Evolutionary conservation across 1,140 invertebrate species (phyloP).

Genomic region (Hypothenemus hampei): DNA sequence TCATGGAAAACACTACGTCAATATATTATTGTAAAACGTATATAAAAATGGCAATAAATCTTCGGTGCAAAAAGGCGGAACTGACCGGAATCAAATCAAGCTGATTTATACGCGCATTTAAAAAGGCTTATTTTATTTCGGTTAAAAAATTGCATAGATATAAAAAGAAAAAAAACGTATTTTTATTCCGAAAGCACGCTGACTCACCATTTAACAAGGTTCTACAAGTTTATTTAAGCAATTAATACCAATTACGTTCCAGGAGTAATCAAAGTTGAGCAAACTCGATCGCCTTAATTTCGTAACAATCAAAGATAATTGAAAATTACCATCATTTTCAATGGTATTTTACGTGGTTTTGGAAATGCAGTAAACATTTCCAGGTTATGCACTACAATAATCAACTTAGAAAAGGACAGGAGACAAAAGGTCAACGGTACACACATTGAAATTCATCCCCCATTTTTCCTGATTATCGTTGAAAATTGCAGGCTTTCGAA

Average conservation of each 20-base stretch:
- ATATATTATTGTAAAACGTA: not conserved
- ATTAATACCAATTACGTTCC: slow-evolving; percentile 25
- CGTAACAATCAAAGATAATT: slow-evolving; percentile 20
- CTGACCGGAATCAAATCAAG: slow-evolving; percentile 22
- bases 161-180: not conserved
- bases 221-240: slow-evolving; percentile 19
- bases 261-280: slow-evolving; percentile 15
- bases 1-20: too few relatives aligned
- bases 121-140: slow-evolving; percentile 20
- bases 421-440: too few relatives aligned
- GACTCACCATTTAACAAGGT: not conserved
- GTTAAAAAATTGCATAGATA: slow-evolving; percentile 7
- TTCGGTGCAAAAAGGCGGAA: slow-evolving; percentile 17
- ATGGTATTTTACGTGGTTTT: too few relatives aligned
- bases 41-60: slow-evolving; percentile 14
- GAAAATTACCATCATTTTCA: slow-evolving; percentile 3
- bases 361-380: not conserved
- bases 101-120: slow-evolving; percentile 21
- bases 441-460: not conserved
- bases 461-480: not conserved
- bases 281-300: slow-evolving; percentile 21
- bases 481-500: not conserved
- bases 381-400: not conserved
- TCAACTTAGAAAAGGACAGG: not conserved
- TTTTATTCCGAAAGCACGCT: not conserved